These are phyloP conservation scores for Atta colombica DNA, from an alignment of 1,140 invertebrate genomes.

Conservation along the genomic window DNA sequence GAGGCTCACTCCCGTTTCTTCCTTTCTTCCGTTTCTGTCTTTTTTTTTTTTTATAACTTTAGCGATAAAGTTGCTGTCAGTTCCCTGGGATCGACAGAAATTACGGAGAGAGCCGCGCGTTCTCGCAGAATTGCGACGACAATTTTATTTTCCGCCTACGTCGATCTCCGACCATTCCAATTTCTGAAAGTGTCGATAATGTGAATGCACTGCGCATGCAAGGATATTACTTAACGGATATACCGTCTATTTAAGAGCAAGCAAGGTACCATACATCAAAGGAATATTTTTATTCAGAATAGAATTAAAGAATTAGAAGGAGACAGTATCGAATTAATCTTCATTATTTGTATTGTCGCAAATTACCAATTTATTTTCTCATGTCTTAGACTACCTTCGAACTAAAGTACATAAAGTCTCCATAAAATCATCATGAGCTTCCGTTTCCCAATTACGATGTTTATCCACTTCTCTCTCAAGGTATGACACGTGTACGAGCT, in stretches of 20 bases:
- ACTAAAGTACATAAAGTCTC: not conserved
- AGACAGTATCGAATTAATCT: not conserved
- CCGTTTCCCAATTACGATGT: not conserved
- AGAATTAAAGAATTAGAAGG: not conserved
- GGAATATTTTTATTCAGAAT: constrained; percentile 2
- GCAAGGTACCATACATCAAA: not conserved
- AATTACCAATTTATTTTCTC: not conserved
- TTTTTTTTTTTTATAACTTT: constrained; percentile 51
- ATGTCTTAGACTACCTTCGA: not conserved
- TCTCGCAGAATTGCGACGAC: constrained; percentile 28
- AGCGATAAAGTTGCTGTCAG: constrained; percentile 37
- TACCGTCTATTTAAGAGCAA: not conserved
- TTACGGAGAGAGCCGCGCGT: constrained; percentile 35
- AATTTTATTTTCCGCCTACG: constrained; percentile 39
- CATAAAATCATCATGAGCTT: not conserved
- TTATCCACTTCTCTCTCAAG: not conserved
- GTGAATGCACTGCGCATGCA: not conserved
- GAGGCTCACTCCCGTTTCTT: not conserved
- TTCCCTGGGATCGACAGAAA: constrained; percentile 25
- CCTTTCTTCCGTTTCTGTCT: not conserved
- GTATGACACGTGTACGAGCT: not conserved
- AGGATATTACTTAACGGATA: constrained; percentile 11
- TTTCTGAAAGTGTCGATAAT: constrained; percentile 26
- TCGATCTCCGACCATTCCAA: constrained; percentile 25
- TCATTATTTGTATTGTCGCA: not conserved